Conservation (phyloP, 2,113 vertebrate species). For the Henicopernis longicauda region DNA sequence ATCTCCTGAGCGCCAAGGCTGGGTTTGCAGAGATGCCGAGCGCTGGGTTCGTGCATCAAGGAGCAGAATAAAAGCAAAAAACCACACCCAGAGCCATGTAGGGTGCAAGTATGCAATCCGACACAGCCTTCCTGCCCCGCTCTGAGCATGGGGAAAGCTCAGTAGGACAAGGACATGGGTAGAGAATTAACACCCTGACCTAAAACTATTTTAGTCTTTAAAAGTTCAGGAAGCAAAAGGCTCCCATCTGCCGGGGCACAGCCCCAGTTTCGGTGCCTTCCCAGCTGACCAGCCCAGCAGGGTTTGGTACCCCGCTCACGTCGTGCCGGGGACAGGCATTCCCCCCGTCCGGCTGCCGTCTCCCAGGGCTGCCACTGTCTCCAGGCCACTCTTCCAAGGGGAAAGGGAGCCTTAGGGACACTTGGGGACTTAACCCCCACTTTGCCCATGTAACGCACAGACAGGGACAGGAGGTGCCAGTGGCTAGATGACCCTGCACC, state of each 20-base stretch:
- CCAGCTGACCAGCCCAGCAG: background rate
- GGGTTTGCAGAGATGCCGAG: background rate
- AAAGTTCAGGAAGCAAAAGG: background rate
- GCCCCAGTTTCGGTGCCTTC: background rate
- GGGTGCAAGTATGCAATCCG: fast-evolving
- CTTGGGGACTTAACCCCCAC: background rate
- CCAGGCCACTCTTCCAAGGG: background rate
- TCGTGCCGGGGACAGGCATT: background rate
- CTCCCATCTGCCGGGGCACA: background rate
- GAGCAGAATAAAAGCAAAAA: background rate
- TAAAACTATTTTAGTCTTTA: background rate
- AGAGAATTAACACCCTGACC: background rate
- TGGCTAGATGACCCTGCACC: fast-evolving
- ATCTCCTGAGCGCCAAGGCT: fast-evolving
- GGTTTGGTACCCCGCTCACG: slow-evolving; percentile 32
- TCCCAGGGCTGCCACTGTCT: background rate
- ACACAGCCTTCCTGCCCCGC: background rate
- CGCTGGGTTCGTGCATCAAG: fast-evolving
- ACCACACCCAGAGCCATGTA: background rate
- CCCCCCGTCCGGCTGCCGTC: background rate
- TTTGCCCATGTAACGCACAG: fast-evolving
- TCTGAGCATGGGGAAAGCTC: fast-evolving
- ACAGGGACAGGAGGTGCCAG: background rate
- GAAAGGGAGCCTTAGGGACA: background rate
- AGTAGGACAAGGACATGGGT: fast-evolving